Percentiles rank a stretch among this genome's conserved stretches.
phyloP scores from a whole-genome alignment of 2,113 vertebrate species.

The Indicator maculatus region DNA sequence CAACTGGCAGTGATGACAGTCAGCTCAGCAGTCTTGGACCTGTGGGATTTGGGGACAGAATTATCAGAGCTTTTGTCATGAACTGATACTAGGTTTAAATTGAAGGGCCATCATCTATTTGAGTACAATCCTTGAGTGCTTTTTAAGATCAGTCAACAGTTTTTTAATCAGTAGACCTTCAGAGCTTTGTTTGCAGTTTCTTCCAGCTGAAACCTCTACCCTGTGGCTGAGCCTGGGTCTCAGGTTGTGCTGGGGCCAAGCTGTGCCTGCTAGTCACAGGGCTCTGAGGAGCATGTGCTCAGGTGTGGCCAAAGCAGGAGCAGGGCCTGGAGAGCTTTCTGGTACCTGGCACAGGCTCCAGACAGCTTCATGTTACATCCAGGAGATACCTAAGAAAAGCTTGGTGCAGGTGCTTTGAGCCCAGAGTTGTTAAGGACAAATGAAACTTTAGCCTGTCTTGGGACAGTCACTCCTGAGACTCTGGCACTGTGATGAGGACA shows the following conservation, averaged over 20 bases:
- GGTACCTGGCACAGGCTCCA: background rate
- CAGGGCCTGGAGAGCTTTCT: background rate
- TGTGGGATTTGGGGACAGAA: background rate
- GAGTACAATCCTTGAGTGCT: background rate
- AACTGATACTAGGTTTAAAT: background rate
- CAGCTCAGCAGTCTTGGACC: background rate
- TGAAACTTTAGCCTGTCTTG: background rate
- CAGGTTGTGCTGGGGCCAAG: background rate
- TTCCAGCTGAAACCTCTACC: background rate
- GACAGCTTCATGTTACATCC: background rate
- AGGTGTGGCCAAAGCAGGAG: background rate
- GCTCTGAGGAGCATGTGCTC: accelerated
- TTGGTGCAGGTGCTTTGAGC: background rate
- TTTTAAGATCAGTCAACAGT: background rate
- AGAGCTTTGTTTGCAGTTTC: background rate
- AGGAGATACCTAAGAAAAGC: background rate
- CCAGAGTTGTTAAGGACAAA: background rate
- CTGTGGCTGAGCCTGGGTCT: background rate
- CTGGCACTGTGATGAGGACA: background rate
- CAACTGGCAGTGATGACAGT: background rate
- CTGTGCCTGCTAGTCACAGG: background rate
- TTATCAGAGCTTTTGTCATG: background rate
- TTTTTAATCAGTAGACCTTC: background rate
- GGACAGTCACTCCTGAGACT: background rate
- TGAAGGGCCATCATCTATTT: background rate